Evolutionary conservation across 2,888 invertebrate genomes (phyloP).

Genomic region (Bruchidius siliquastri): DNA sequence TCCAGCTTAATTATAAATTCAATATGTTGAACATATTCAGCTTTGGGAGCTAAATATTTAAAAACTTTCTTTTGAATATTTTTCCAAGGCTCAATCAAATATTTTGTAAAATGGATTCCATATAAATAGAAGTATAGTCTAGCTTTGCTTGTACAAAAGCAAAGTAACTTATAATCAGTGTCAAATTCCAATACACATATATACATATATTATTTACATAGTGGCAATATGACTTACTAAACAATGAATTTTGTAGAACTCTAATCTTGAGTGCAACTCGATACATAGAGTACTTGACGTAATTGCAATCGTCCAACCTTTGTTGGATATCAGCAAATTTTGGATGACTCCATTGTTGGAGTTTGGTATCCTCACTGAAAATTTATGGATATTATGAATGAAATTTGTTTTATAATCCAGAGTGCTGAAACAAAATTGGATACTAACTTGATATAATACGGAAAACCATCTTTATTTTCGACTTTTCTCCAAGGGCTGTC

Average conservation of each 20-base stretch:
- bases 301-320: constrained; percentile 59
- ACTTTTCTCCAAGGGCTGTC: constrained; percentile 51
- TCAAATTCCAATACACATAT: no score
- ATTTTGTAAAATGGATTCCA: no score
- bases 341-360: constrained; percentile 58
- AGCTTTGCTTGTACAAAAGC: no score
- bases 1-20: no score
- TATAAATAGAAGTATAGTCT: no score
- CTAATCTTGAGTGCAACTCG: constrained; percentile 70
- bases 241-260: constrained; percentile 58
- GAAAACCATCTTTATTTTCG: constrained; percentile 59
- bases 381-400: constrained; percentile 2
- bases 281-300: constrained; percentile 71
- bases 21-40: no score
- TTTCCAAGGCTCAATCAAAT: no score
- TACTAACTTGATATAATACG: constrained; percentile 56
- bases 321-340: constrained; percentile 56
- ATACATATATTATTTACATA: no score
- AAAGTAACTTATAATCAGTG: no score
- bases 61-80: no score
- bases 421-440: not conserved
- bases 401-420: not conserved
- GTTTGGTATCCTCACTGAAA: constrained; percentile 52
- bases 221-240: constrained; percentile 52
- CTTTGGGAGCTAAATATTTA: no score